These are phyloP conservation scores for Linyphia triangularis DNA, from an alignment of 2,888 invertebrate genomes.

Conservation along the genomic window DNA sequence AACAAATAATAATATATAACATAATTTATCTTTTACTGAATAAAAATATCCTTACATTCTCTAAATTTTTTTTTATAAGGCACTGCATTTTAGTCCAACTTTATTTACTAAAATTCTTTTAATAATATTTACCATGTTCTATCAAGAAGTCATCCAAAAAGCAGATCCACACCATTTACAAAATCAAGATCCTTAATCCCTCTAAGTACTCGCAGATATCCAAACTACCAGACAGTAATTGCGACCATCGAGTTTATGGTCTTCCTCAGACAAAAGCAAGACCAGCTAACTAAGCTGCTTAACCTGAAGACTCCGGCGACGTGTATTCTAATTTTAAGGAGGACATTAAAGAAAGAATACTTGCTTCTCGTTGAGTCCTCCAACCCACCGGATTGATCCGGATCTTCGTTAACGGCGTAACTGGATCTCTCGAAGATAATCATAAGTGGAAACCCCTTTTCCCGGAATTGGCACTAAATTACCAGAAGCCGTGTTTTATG, in stretches of 20 bases:
- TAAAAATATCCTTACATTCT: too few species aligned
- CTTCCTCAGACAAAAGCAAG: not conserved
- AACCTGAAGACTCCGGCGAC: not conserved
- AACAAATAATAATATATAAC: too few species aligned
- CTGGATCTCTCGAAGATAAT: constrained; percentile 38
- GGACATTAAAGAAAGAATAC: constrained; percentile 11
- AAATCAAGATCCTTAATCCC: not conserved
- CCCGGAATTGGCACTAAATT: constrained; percentile 49
- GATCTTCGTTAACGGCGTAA: constrained; percentile 31
- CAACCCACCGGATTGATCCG: constrained; percentile 16
- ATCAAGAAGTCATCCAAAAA: not conserved
- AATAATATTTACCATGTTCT: too few species aligned
- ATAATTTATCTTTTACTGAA: too few species aligned
- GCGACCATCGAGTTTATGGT: not conserved
- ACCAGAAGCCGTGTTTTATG: constrained; percentile 30
- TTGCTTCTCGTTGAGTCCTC: not conserved
- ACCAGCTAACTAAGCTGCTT: not conserved
- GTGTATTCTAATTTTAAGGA: constrained; percentile 31
- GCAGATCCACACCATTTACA: not conserved
- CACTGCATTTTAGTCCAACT: too few species aligned
- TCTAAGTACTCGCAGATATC: not conserved
- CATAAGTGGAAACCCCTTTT: constrained; percentile 21
- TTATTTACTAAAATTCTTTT: too few species aligned
- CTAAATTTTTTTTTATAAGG: too few species aligned
- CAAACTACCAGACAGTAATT: not conserved